A percentile compares a stretch with the other conserved stretches of the same genome.
Conservation (phyloP, 64 coral and sea anemone species). For the Montipora sp. region DNA sequence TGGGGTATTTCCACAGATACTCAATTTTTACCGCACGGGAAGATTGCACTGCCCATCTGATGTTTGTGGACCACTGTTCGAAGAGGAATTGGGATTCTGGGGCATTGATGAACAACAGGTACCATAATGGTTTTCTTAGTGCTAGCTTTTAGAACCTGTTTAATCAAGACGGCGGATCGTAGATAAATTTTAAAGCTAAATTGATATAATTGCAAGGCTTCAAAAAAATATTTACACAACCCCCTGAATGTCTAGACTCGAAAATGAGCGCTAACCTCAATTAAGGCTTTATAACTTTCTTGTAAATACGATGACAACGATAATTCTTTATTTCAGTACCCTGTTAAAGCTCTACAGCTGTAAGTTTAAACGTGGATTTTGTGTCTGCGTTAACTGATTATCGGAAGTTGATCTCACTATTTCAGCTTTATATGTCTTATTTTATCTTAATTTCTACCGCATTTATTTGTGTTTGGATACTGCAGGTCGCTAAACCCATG, state of each 20-base stretch:
- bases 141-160: not conserved
- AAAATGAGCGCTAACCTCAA: not conserved
- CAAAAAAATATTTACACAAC: not conserved
- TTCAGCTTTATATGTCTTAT: not conserved
- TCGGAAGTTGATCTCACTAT: not conserved
- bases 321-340: too few species aligned
- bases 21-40: conserved; percentile 93
- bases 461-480: not conserved
- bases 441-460: not conserved
- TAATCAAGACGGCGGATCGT: not conserved
- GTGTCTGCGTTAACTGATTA: not conserved
- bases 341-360: too few species aligned
- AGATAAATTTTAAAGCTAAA: not conserved
- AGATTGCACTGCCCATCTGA: conserved; percentile 86
- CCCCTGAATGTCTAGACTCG: not conserved
- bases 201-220: not conserved
- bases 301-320: not conserved
- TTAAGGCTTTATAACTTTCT: not conserved
- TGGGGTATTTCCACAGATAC: conserved; percentile 83
- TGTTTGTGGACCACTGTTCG: conserved; percentile 87
- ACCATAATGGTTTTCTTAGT: not conserved
- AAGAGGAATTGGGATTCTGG: conserved; percentile 88
- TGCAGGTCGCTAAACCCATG: not conserved
- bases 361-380: not conserved
- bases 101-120: conserved; percentile 95